Evolutionary conservation across 2,113 vertebrate species (phyloP).

Genomic region (Muntiacus reevesi): DNA sequence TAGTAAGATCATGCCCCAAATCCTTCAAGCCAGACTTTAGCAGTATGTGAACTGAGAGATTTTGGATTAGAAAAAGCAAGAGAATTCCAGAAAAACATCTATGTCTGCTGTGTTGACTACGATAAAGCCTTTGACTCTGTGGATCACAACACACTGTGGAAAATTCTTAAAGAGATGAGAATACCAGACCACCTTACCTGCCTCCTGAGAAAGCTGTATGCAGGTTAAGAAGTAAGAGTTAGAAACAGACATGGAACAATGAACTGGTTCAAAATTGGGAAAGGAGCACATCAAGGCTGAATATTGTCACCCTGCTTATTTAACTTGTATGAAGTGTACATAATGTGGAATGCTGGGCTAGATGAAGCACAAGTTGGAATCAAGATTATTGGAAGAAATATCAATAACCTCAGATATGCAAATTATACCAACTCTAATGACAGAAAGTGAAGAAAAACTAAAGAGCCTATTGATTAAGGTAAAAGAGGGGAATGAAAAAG

Average conservation of each 20-base stretch:
- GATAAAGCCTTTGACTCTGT: not conserved
- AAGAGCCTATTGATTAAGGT: not conserved
- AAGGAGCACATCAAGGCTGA: not conserved
- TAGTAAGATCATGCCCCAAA: not conserved
- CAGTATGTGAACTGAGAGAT: not conserved
- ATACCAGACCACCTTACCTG: not conserved
- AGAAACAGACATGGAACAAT: not conserved
- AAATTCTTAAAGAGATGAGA: not conserved
- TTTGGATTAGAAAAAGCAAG: not conserved
- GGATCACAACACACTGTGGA: not conserved
- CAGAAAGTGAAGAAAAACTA: not conserved
- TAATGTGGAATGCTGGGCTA: fast-evolving
- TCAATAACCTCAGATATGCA: not conserved
- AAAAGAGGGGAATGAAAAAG: not conserved
- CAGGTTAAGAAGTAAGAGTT: not conserved
- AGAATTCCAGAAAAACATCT: not conserved
- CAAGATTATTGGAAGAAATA: not conserved
- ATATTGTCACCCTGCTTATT: not conserved
- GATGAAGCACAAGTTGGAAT: not conserved
- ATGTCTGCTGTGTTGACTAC: not conserved
- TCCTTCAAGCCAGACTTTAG: not conserved
- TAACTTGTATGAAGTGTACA: not conserved
- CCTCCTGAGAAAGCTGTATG: not conserved
- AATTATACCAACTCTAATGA: not conserved
- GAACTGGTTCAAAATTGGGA: not conserved